Evolutionary conservation across 2,113 vertebrate species (phyloP), one percentile per base, ranked within the genome.

Genomic region (Amblyornis subalaris): DNA sequence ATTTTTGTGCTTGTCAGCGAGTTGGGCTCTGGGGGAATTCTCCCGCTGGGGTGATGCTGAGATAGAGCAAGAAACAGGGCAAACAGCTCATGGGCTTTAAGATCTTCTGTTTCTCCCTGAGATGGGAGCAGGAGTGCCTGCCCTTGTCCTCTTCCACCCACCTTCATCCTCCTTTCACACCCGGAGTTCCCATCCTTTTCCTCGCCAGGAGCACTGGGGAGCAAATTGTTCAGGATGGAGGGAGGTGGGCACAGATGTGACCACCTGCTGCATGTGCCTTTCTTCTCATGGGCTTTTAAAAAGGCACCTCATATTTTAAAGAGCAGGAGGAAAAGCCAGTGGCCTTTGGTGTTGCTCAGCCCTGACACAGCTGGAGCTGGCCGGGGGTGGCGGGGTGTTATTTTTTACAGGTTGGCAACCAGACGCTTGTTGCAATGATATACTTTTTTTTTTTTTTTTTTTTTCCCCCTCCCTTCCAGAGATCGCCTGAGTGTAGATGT

Each of bases 181-280:
- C 89, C 35, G 18, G 94, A 82, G 42, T 91, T 96, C 95, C 96
- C 95, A 85, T 88, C 88, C 85, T 95, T 97, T 87, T 95, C 95
- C 91, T 97, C 53, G 16, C 96, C 28, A 62, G 93, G 95, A 97
- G 50, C 95, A 82, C 96, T 87, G 42, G 12, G 95, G 96, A 97
- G 96, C 96, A 97, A 97, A 98, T 97, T 97, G 97, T 96, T 97
- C 93, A 87, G 96, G 96, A 74, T 44, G 90, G 95, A 97, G 96
- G 86, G 94, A 96, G 96, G 79, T 38, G 91, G 96, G 92, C 97
- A 93, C 97, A 98, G 97, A 98, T 98, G 98, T 97, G 96, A 96
- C 97, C 97, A 97, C 97, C 97, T 98, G 97, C 97, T 97, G 96
- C 95, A 97, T 15, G 23, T 76, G 96, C 82, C 95, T 97, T 96